Conservation (phyloP, 2,797 vertebrate species). For the Orestias chungarensis region DNA sequence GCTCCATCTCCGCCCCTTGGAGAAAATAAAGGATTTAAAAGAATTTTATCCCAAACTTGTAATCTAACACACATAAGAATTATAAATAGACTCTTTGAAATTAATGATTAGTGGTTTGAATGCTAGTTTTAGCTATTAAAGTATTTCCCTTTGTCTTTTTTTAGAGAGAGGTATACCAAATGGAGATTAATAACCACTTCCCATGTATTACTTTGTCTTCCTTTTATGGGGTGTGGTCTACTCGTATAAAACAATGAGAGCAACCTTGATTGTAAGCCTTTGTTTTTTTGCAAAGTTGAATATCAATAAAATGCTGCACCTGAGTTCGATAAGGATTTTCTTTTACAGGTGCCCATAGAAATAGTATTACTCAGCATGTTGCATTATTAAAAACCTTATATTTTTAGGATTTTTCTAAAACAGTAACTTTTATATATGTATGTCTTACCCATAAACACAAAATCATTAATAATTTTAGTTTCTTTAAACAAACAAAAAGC, state of each 20-base stretch:
- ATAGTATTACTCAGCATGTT: not conserved
- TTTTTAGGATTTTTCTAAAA: not conserved
- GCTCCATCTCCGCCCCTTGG: no score
- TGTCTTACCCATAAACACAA: not conserved
- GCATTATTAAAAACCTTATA: not conserved
- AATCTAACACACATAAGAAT: not conserved
- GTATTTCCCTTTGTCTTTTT: not conserved
- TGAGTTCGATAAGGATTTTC: not conserved
- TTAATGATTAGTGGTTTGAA: not conserved
- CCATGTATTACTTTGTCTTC: no score
- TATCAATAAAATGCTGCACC: not conserved
- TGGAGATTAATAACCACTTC: not conserved
- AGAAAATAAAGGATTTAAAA: no score
- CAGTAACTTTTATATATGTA: not conserved
- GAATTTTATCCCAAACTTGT: no score
- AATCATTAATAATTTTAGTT: not conserved
- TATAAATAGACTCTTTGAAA: not conserved
- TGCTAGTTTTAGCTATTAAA: not conserved
- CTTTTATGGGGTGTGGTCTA: no score
- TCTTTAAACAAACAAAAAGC: no score
- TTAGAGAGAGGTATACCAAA: not conserved
- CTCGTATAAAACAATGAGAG: not conserved
- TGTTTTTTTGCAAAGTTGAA: not conserved
- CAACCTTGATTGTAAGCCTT: not conserved
- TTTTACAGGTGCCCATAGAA: not conserved